Evolutionary conservation across 1,140 invertebrate genomes (phyloP).

Genomic region (Cydia strobilella): DNA sequence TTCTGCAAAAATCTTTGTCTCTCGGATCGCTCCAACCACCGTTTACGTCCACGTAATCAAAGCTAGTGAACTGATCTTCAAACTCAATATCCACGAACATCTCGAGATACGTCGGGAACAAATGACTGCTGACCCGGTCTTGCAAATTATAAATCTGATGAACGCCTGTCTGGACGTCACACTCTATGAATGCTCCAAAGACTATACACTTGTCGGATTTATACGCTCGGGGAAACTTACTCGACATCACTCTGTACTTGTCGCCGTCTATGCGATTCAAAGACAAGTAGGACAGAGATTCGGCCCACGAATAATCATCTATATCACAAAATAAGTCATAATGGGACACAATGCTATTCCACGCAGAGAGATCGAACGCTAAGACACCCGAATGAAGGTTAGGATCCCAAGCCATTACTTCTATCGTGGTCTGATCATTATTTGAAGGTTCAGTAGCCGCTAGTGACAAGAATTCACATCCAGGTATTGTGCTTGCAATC

Average conservation of each 20-base stretch:
- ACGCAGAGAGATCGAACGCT: slow-evolving; percentile 45
- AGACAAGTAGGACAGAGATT: slow-evolving; percentile 54
- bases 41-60: slow-evolving; percentile 46
- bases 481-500: slow-evolving; percentile 38
- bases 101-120: slow-evolving; percentile 50
- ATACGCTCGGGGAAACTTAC: slow-evolving; percentile 46
- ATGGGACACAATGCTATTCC: slow-evolving; percentile 52
- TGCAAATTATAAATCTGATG: slow-evolving; percentile 41
- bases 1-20: slow-evolving; percentile 72
- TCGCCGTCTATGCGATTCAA: slow-evolving; percentile 47
- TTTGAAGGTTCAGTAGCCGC: slow-evolving; percentile 25
- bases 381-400: slow-evolving; percentile 46
- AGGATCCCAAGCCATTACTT: slow-evolving; percentile 49
- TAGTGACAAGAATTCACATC: slow-evolving; percentile 49
- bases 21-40: slow-evolving; percentile 60
- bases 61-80: slow-evolving; percentile 46
- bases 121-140: slow-evolving; percentile 34
- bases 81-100: slow-evolving; percentile 46
- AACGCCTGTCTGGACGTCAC: slow-evolving; percentile 39
- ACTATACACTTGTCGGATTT: slow-evolving; percentile 35
- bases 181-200: slow-evolving; percentile 35
- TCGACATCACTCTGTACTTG: slow-evolving; percentile 52
- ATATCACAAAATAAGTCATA: slow-evolving; percentile 53
- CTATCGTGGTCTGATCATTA: slow-evolving; percentile 37
- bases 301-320: slow-evolving; percentile 55